phyloP scores from a whole-genome alignment of 2,113 vertebrate species.

The Aegotheles bennettii region DNA sequence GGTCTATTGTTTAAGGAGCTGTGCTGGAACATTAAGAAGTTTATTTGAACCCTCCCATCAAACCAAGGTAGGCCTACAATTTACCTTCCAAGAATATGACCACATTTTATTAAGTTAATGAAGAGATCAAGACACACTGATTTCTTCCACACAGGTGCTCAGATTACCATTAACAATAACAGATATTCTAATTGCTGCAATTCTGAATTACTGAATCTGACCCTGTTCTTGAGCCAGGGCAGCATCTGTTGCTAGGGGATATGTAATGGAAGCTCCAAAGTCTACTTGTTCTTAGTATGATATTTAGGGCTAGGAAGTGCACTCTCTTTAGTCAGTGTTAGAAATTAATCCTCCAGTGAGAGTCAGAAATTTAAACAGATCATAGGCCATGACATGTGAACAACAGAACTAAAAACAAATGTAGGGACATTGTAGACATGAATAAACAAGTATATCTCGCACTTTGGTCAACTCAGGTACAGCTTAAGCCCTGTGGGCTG shows the following conservation, averaged over 20 bases:
- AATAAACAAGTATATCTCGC: not conserved
- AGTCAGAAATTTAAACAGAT: not conserved
- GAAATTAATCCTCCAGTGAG: not conserved
- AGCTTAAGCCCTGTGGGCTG: not conserved
- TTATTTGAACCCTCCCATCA: not conserved
- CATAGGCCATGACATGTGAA: not conserved
- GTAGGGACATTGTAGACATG: not conserved
- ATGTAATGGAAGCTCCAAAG: not conserved
- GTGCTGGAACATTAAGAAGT: not conserved
- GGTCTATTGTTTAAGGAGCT: not conserved
- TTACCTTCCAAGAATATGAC: not conserved
- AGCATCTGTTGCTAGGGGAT: not conserved
- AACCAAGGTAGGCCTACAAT: not conserved
- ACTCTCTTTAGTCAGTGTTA: not conserved
- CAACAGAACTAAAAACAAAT: not conserved
- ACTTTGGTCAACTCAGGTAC: not conserved
- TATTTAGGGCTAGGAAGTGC: not conserved
- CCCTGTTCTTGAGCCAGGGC: not conserved
- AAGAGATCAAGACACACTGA: not conserved
- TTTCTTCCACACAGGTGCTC: not conserved
- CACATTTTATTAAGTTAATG: not conserved
- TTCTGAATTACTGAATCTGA: not conserved
- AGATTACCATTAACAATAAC: not conserved
- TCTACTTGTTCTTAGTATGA: not conserved
- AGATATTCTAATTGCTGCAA: not conserved